These are phyloP conservation scores for Chionodraco myersi DNA, from an alignment of 2,113 vertebrate genomes.

Conservation along the genomic window DNA sequence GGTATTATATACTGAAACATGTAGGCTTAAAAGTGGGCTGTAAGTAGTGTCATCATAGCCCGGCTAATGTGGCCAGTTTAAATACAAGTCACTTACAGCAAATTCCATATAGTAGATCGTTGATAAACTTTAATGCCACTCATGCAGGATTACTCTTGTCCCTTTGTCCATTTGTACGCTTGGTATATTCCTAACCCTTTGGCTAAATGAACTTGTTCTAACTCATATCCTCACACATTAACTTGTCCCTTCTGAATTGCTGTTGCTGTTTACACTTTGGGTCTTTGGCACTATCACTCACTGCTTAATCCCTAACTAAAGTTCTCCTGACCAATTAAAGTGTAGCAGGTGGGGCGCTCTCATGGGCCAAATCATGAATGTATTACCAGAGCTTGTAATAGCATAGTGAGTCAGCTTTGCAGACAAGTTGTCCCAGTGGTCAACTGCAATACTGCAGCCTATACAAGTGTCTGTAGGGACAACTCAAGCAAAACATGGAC, in stretches of 20 bases:
- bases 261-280: not conserved
- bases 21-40: not conserved
- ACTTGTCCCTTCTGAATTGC: not conserved
- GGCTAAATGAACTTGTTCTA: not conserved
- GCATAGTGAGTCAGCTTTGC: not conserved
- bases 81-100: no score
- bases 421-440: not conserved
- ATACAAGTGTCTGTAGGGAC: not conserved
- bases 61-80: no score
- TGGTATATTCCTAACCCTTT: not conserved
- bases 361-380: not conserved
- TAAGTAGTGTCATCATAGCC: not conserved
- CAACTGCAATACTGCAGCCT: not conserved
- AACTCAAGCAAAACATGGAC: not conserved
- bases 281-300: not conserved
- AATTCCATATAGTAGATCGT: not conserved
- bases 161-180: not conserved
- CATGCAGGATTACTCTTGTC: no score
- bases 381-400: not conserved
- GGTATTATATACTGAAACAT: not conserved
- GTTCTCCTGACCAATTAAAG: not conserved
- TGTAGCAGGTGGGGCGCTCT: not conserved
- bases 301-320: not conserved
- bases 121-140: not conserved
- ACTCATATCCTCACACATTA: not conserved